These are phyloP conservation scores for Nibea albiflora DNA, from an alignment of 2,113 vertebrate genomes.

Conservation along the genomic window DNA sequence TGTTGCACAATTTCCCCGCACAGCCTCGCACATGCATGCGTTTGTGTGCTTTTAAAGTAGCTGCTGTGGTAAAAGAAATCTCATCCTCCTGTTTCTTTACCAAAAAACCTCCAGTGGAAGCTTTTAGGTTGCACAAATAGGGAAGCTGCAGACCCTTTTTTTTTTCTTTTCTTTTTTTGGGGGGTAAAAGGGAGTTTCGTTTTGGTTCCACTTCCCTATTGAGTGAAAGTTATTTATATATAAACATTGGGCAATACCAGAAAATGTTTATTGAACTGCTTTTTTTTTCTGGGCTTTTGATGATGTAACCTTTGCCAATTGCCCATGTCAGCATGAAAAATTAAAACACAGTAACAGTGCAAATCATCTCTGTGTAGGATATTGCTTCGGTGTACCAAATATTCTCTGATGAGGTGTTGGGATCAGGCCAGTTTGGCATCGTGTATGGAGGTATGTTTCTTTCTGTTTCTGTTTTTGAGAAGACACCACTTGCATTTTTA, in stretches of 20 bases:
- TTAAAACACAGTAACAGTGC: constrained; percentile 30
- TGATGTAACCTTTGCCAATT: constrained; percentile 34
- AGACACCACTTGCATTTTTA: not conserved
- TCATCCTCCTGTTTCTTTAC: constrained; percentile 21
- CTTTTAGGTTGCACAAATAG: constrained; percentile 23
- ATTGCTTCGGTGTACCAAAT: constrained; percentile 98
- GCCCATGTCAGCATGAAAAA: constrained; percentile 34
- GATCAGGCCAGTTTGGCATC: constrained; percentile 98
- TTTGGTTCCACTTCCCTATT: constrained; percentile 63
- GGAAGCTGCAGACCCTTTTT: constrained; percentile 40
- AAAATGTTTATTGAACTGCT: constrained; percentile 40
- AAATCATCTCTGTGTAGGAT: constrained; percentile 84
- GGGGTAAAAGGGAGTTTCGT: constrained; percentile 21
- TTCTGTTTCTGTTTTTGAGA: not conserved
- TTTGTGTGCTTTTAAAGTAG: constrained; percentile 43
- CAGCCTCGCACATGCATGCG: constrained; percentile 35
- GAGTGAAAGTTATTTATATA: constrained; percentile 52
- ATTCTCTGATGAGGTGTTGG: constrained; percentile 98
- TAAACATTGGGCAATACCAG: constrained; percentile 52
- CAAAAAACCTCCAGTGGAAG: constrained; percentile 34
- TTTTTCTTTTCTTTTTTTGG: constrained; percentile 30
- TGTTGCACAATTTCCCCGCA: constrained; percentile 69
- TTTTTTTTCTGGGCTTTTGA: constrained; percentile 3
- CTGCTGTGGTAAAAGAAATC: constrained; percentile 58
- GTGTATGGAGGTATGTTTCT: constrained; percentile 94